Conservation (phyloP, 2,113 vertebrate genomes). For the Eira barbara region DNA sequence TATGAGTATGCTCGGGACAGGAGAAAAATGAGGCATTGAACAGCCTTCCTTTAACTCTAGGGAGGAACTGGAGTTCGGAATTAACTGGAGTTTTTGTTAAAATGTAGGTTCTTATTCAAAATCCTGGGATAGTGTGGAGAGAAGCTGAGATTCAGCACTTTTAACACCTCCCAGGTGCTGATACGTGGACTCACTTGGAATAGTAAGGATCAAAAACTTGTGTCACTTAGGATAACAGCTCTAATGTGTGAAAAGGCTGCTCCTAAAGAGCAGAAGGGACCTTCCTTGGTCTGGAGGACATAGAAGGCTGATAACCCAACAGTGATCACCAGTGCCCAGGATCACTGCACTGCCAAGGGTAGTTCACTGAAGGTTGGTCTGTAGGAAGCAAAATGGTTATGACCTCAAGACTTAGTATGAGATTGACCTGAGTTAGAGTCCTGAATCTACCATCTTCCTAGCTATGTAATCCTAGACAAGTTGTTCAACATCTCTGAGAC, state of each 20-base stretch:
- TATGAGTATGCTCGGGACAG: not conserved
- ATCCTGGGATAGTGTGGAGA: accelerated
- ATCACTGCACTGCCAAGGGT: accelerated
- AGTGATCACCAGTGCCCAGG: not conserved
- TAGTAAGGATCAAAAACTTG: not conserved
- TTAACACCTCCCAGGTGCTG: not conserved
- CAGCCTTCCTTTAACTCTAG: not conserved
- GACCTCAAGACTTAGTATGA: not conserved
- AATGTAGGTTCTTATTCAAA: not conserved
- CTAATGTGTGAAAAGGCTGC: not conserved
- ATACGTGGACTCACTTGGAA: not conserved
- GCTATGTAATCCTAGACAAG: not conserved
- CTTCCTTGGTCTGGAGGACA: not conserved
- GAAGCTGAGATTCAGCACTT: not conserved
- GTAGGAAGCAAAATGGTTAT: not conserved
- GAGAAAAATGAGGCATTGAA: not conserved
- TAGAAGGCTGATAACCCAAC: not conserved
- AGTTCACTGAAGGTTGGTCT: not conserved
- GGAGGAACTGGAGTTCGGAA: not conserved
- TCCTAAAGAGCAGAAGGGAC: not conserved
- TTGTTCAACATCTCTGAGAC: not conserved
- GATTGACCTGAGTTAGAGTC: not conserved
- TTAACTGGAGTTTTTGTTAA: not conserved
- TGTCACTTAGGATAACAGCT: not conserved
- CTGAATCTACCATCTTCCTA: not conserved